Conservation (phyloP, 2,113 vertebrate genomes). For the Madoqua kirkii region DNA sequence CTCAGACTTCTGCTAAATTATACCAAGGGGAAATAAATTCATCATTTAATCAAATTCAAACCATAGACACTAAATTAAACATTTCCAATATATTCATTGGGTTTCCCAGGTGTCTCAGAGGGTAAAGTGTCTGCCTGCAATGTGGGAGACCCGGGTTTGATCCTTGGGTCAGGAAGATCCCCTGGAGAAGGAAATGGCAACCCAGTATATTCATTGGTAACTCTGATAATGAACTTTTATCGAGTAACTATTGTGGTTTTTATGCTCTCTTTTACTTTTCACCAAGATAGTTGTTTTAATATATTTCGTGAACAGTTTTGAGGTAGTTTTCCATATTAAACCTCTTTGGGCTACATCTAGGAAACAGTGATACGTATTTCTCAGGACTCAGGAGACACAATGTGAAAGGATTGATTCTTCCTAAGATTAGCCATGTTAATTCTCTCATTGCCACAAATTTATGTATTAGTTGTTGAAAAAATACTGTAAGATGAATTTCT, state of each 20-base stretch:
- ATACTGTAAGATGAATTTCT: background rate
- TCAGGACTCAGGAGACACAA: background rate
- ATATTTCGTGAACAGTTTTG: background rate
- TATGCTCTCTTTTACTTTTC: background rate
- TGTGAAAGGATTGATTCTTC: background rate
- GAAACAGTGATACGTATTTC: background rate
- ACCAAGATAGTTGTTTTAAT: background rate
- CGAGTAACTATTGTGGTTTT: background rate
- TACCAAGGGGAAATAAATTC: background rate
- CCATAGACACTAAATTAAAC: background rate
- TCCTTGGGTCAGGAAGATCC: background rate
- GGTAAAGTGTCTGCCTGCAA: background rate
- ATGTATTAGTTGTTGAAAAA: constrained; percentile 14
- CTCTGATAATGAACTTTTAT: background rate
- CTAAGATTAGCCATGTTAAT: background rate
- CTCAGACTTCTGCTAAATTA: background rate
- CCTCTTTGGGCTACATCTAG: background rate
- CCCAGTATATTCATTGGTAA: background rate
- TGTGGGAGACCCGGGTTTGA: background rate
- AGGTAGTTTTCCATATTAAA: background rate
- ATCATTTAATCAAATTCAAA: background rate
- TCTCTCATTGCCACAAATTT: constrained; percentile 5
- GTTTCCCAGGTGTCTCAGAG: background rate
- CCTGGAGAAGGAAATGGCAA: background rate
- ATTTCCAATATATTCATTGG: background rate